These are phyloP conservation scores for Melanaphis sacchari DNA, from an alignment of 1,140 invertebrate species.

Conservation along the genomic window DNA sequence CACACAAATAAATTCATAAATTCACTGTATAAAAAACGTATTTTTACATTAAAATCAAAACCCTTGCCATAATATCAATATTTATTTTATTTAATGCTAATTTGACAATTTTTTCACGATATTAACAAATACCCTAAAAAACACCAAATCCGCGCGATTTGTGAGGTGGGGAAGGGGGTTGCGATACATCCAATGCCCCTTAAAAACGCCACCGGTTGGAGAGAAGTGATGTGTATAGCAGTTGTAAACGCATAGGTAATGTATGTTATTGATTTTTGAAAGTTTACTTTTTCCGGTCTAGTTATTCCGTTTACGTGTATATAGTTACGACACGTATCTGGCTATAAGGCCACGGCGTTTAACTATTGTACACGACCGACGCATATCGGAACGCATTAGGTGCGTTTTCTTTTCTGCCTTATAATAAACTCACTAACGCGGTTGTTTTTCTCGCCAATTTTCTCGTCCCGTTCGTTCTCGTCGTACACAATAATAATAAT, in stretches of 20 bases:
- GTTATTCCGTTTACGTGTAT: neutral
- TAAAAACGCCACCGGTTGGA: neutral
- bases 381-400: neutral
- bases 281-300: constrained; percentile 43
- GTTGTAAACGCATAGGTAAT: neutral
- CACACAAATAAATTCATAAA: neutral
- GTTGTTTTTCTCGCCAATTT: neutral
- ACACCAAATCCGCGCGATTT: neutral
- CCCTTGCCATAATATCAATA: neutral
- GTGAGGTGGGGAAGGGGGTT: too few relatives aligned
- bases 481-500: neutral
- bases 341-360: neutral
- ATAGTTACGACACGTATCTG: neutral
- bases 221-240: neutral
- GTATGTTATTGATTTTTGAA: constrained; percentile 19
- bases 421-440: neutral
- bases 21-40: neutral
- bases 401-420: neutral
- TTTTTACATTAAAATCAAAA: neutral
- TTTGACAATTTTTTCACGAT: neutral
- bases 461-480: neutral
- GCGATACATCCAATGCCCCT: neutral
- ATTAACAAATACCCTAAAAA: neutral
- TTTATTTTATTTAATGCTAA: neutral
- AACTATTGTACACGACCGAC: neutral